A percentile compares a stretch with the other conserved stretches of the same genome.
These are phyloP conservation scores for Sarcophaga carnaria DNA, from an alignment of 2,888 invertebrate species.

Conservation along the genomic window DNA sequence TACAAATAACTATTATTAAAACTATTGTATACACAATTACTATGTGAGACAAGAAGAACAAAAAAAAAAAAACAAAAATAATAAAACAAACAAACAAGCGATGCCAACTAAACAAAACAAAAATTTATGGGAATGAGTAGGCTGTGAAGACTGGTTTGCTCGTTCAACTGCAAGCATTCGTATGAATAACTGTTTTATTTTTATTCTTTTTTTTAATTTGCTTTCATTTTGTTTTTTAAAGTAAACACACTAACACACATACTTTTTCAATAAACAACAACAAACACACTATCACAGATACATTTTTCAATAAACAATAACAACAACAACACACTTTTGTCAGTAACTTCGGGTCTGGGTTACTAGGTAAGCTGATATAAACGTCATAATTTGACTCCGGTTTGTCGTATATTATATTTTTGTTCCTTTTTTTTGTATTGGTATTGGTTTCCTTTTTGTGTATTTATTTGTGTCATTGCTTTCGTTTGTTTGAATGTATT, in stretches of 20 bases:
- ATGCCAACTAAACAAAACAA: neutral
- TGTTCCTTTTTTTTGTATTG: neutral
- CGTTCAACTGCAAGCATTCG: neutral
- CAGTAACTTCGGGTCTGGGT: conserved; percentile 69
- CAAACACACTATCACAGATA: neutral
- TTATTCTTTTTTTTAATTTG: conserved; percentile 17
- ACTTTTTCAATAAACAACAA: conserved; percentile 8
- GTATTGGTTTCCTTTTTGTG: neutral
- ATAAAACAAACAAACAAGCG: conserved; percentile 4
- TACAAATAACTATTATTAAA: neutral
- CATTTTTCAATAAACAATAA: neutral
- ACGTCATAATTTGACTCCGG: conserved; percentile 56
- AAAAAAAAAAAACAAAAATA: neutral
- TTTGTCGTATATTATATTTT: conserved; percentile 13
- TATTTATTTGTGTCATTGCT: conserved; percentile 20
- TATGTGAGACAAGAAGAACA: neutral
- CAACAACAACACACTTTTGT: conserved; percentile 26
- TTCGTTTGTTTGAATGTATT: conserved; percentile 20
- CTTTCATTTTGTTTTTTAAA: conserved; percentile 43
- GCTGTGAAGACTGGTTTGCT: neutral
- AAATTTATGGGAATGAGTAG: conserved; percentile 31
- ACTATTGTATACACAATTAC: neutral
- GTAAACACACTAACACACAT: conserved; percentile 4
- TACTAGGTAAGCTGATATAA: conserved; percentile 70
- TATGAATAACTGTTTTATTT: conserved; percentile 1